Percentiles rank a stretch among this genome's conserved stretches.
Evolutionary conservation across 2,113 vertebrate genomes (phyloP).

Genomic region (Thunnus thynnus): DNA sequence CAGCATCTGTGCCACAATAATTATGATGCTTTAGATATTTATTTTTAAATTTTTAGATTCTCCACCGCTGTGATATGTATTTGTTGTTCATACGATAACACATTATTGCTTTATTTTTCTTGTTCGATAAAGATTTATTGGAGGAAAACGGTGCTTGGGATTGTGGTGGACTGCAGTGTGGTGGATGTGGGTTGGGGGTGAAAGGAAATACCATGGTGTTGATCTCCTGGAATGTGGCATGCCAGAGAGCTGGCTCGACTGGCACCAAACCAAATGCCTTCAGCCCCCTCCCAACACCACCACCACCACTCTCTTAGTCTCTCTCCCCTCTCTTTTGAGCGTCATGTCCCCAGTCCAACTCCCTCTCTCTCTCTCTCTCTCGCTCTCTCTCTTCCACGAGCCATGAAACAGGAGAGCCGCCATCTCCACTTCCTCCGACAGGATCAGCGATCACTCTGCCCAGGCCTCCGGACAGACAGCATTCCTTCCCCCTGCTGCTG

Average conservation of each 20-base stretch:
- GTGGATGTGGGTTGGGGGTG: constrained; percentile 69
- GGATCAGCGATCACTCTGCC: constrained; percentile 71
- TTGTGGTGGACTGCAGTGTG: constrained; percentile 38
- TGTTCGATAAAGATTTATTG: constrained; percentile 30
- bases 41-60: too few relatives aligned
- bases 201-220: constrained; percentile 87
- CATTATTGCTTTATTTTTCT: neutral
- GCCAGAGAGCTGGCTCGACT: constrained; percentile 83
- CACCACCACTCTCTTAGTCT: constrained; percentile 48
- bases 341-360: constrained; percentile 42
- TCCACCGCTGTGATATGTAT: too few relatives aligned
- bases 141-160: neutral
- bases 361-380: constrained; percentile 9
- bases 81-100: too few relatives aligned
- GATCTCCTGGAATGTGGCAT: constrained; percentile 86
- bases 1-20: too few relatives aligned
- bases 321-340: constrained; percentile 39
- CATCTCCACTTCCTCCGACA: constrained; percentile 83
- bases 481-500: constrained; percentile 79
- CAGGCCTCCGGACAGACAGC: constrained; percentile 72
- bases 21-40: too few relatives aligned
- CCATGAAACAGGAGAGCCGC: constrained; percentile 83
- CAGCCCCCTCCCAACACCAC: constrained; percentile 47
- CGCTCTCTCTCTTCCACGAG: constrained; percentile 49
- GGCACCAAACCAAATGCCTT: constrained; percentile 87